phyloP scores from a whole-genome alignment of 2,888 invertebrate species.

The Lepetodrilus schrolli region DNA sequence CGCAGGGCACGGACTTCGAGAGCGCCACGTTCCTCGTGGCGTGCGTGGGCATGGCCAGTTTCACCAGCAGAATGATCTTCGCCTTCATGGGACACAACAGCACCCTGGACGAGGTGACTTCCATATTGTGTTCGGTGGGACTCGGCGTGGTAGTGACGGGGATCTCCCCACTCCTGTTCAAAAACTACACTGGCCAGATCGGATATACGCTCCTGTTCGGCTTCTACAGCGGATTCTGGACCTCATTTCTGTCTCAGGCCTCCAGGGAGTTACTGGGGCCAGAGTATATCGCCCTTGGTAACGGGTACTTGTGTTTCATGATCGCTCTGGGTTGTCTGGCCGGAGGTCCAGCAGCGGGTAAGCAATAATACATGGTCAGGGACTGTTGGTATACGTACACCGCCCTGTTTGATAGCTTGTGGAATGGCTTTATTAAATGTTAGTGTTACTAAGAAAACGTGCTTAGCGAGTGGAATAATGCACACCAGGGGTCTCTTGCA shows the following conservation, averaged over 20 bases:
- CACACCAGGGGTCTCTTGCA: no score
- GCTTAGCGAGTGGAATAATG: no score
- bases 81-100: constrained; percentile 71
- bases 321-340: constrained; percentile 68
- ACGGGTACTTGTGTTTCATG: constrained; percentile 70
- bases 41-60: constrained; percentile 67
- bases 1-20: constrained; percentile 59
- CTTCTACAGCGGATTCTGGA: constrained; percentile 73
- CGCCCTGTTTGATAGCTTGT: background rate
- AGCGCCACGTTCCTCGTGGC: constrained; percentile 63
- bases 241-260: constrained; percentile 68
- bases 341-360: constrained; percentile 70
- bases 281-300: constrained; percentile 69
- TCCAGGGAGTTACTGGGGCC: constrained; percentile 68
- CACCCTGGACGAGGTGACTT: constrained; percentile 69
- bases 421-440: no score
- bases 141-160: constrained; percentile 70
- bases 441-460: no score
- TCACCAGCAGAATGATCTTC: constrained; percentile 66
- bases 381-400: no score
- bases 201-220: constrained; percentile 71
- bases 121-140: constrained; percentile 65
- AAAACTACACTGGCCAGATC: constrained; percentile 70
- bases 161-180: constrained; percentile 67
- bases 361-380: background rate